These are phyloP conservation scores for Pelodiscus sinensis DNA, from an alignment of 2,113 vertebrate genomes.

Conservation along the genomic window DNA sequence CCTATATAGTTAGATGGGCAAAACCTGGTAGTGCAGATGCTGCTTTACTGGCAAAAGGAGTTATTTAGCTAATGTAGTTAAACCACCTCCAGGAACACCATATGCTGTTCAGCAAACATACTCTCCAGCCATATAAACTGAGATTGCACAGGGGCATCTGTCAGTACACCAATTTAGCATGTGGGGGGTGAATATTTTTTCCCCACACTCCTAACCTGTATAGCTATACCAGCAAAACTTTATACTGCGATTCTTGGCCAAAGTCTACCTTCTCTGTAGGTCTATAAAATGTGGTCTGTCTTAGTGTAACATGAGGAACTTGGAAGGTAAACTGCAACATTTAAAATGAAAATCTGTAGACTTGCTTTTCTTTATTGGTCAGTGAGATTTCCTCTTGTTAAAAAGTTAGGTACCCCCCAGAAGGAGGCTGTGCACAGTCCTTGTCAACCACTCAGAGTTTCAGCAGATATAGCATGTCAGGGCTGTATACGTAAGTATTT, in stretches of 20 bases:
- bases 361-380: background rate
- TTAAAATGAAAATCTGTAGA: background rate
- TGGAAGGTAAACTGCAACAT: background rate
- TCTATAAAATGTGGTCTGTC: background rate
- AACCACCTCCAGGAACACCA: background rate
- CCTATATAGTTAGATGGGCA: background rate
- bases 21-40: background rate
- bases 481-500: background rate
- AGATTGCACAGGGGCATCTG: background rate
- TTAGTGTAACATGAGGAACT: background rate
- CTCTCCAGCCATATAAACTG: background rate
- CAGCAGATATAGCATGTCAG: background rate
- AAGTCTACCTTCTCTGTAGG: background rate
- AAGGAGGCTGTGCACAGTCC: rapidly evolving
- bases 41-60: background rate
- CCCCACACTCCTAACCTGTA: background rate
- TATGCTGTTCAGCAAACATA: too few relatives aligned
- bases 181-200: background rate
- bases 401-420: background rate
- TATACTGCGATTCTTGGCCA: background rate
- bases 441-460: background rate
- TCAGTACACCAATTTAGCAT: background rate
- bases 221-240: background rate
- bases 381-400: background rate
- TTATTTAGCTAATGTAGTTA: background rate